Conservation (phyloP, 2,113 vertebrate species). For the Otocyon megalotis region DNA sequence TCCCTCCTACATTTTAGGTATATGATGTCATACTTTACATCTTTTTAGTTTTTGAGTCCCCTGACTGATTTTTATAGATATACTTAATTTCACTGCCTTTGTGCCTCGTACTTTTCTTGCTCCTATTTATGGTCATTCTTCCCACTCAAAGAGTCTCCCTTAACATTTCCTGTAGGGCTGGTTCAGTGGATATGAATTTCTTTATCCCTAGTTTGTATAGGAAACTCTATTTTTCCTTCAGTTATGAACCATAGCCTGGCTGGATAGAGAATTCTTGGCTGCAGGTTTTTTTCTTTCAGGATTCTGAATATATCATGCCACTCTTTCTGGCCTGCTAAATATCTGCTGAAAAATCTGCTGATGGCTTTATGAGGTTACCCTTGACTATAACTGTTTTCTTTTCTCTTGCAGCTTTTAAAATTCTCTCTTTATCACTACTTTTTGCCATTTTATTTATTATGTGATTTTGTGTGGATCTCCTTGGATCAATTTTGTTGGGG, state of each 20-base stretch:
- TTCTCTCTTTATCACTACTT: neutral
- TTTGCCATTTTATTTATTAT: neutral
- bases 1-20: neutral
- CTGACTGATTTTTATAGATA: neutral
- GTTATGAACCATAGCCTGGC: neutral
- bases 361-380: neutral
- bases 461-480: neutral
- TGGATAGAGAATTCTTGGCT: neutral
- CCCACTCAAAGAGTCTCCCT: neutral
- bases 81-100: neutral
- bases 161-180: neutral
- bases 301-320: neutral
- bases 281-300: neutral
- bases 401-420: neutral
- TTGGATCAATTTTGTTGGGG: neutral
- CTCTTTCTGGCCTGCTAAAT: neutral
- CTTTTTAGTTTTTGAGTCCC: neutral
- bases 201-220: neutral
- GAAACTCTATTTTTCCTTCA: neutral
- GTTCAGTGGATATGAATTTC: neutral
- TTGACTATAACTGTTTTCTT: neutral
- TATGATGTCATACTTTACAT: neutral
- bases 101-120: neutral
- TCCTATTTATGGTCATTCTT: neutral
- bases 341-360: neutral